Evolutionary conservation across 2,797 vertebrate genomes (phyloP).

Genomic region (Fistularia commersonii): DNA sequence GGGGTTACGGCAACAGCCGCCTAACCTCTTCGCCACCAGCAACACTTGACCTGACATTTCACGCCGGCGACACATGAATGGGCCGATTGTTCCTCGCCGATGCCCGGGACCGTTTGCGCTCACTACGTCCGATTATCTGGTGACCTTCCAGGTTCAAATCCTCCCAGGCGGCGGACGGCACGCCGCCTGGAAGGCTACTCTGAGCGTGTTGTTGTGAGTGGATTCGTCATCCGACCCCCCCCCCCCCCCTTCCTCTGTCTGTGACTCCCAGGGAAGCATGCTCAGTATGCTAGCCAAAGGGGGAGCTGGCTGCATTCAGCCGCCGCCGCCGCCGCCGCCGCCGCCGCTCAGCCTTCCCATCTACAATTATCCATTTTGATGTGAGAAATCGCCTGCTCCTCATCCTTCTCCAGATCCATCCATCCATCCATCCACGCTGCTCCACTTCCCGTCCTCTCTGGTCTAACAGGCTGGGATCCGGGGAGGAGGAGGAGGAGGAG

Average conservation of each 20-base stretch:
- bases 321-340: slow-evolving; percentile 16
- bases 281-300: slow-evolving; percentile 47
- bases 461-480: slow-evolving; percentile 56
- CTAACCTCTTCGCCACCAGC: slow-evolving; percentile 59
- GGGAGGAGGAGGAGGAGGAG: slow-evolving; percentile 64
- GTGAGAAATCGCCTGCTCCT: slow-evolving; percentile 29
- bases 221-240: slow-evolving; percentile 37
- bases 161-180: slow-evolving; percentile 25
- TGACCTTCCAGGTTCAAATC: slow-evolving; percentile 63
- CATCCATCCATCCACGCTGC: slow-evolving; percentile 59
- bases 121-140: slow-evolving; percentile 46
- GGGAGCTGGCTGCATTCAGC: slow-evolving; percentile 50
- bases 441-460: slow-evolving; percentile 55
- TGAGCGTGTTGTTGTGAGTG: slow-evolving; percentile 52
- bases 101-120: slow-evolving; percentile 44
- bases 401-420: slow-evolving; percentile 18
- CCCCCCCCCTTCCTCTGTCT: slow-evolving; percentile 22
- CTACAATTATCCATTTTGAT: slow-evolving; percentile 37
- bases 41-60: slow-evolving; percentile 64
- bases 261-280: slow-evolving; percentile 54
- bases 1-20: slow-evolving; percentile 39
- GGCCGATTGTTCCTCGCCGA: slow-evolving; percentile 57
- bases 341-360: slow-evolving; percentile 40
- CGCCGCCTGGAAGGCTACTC: slow-evolving; percentile 45
- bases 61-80: slow-evolving; percentile 58